Evolutionary conservation across 2,113 vertebrate species (phyloP), one percentile per base, ranked within the genome.

Genomic region (Bos javanicus): DNA sequence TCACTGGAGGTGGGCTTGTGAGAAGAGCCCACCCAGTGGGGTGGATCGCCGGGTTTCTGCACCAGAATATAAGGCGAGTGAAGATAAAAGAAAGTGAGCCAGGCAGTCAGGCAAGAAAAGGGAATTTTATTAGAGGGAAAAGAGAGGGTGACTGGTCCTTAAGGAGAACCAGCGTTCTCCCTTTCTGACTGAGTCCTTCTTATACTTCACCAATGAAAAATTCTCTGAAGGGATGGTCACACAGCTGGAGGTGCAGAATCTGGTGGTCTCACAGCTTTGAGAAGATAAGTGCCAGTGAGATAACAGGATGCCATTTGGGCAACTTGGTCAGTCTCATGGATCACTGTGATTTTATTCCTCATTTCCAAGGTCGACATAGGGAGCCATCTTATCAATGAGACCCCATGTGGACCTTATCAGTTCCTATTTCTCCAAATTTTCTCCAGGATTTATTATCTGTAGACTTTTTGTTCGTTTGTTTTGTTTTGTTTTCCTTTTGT

Each of bases 341-440:
- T 21, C 62, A 64, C 30, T 64, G 62, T 64, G 62, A n/a, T 17
- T 64, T 64, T n/a, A 64, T n/a, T 64, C 62, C 30, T 64, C 19
- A 0, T 36, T 71, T 71, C 17, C n/a, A 23, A 71, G 64, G 64
- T 71, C 0, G 0, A 36, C 17, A 71, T 5, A 71, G 19, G 2
- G 9, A 71, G n/a, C 9, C 64, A 71, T 71, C n/a, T 71, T 11
- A 71, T 71, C n/a, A 21, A 21, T 71, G 64, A 71, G n/a, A 71
- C 17, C n/a, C n/a, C 64, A 71, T 23, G n/a, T 36, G 17, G 64
- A 36, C 64, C n/a, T 21, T 36, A 71, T 71, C 64, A 71, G n/a
- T 36, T 71, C n/a, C 4, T 71, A 3, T 71, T 71, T 71, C n/a
- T 21, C 64, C n/a, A 71, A 11, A 36, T 71, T 2, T 36, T 36